Evolutionary conservation across 2,888 invertebrate species (phyloP), one percentile per base, ranked within the genome.

Genomic region (Eilema griseolum): DNA sequence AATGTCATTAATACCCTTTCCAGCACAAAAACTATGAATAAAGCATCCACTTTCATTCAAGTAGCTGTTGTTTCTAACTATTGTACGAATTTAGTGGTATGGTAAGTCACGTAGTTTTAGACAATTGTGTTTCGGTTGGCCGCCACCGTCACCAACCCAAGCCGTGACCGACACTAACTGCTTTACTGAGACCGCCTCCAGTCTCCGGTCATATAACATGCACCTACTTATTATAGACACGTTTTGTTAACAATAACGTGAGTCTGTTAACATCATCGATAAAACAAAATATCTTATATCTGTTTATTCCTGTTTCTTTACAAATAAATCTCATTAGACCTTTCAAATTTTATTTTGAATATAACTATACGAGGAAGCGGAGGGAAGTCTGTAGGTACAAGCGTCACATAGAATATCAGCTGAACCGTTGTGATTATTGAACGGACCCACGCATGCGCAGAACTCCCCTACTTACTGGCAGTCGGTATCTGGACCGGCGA

Each of bases 401-500:
- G 24, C n/a, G 61, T 65, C 33, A 24, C 33, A 67, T 52, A 75
- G 81, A 83, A 86, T 83, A 86, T 89, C 89, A 89, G 89, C 89
- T 90, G 89, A 79, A 84, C 76, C 57, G 85, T 86, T 77, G 83
- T 84, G 86, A 81, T 85, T 95, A 95, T 95, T 90, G 95, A 95
- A 86, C 95, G 93, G 85, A 69, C 81, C 73, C 87, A 83, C 93
- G 92, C 95, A 93, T 93, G 95, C 95, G 95, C 90, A 69, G 72
- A 87, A 79, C 78, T 68, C 74, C 70, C 57, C 41, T 62, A 67
- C 67, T 70, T 66, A 68, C 75, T 74, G 69, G 74, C 80, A 75
- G 78, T 84, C 81, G 83, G 80, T 82, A 86, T 82, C 78, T 78
- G 82, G 81, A 83, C 88, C 89, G 89, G 88, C 88, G 84, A 84